Conservation (phyloP, 2,797 vertebrate species). For the Lagocephalus sceleratus region DNA sequence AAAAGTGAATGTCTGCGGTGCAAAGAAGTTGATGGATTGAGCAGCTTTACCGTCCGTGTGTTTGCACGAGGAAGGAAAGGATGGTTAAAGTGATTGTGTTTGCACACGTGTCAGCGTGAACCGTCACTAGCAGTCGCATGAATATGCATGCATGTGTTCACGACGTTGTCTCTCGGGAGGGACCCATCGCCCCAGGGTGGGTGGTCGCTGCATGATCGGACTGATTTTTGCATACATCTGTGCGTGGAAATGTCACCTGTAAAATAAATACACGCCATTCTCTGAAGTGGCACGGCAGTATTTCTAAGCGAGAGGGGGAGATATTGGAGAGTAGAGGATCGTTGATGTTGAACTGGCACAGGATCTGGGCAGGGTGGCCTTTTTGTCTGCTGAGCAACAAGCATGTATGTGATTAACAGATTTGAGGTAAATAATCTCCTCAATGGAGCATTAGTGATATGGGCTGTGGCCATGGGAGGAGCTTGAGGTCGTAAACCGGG, state of each 20-base stretch:
- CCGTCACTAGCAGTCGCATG: conserved; percentile 16
- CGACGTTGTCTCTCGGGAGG: conserved; percentile 43
- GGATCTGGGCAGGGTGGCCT: conserved; percentile 37
- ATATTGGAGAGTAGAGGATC: conserved; percentile 33
- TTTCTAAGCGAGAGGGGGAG: conserved; percentile 39
- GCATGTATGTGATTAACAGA: conserved; percentile 85
- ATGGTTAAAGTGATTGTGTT: conserved; percentile 34
- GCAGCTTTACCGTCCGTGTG: conserved; percentile 21
- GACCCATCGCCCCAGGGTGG: conserved; percentile 61
- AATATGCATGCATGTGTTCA: conserved; percentile 51
- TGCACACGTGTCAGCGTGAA: conserved; percentile 21
- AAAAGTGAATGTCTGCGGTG: conserved; percentile 32
- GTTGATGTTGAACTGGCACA: conserved; percentile 13
- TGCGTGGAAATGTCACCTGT: conserved; percentile 60
- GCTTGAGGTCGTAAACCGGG: conserved; percentile 33
- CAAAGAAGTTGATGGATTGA: conserved; percentile 43
- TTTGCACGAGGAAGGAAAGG: conserved; percentile 2
- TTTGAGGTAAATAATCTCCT: conserved; percentile 90
- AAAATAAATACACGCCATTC: conserved; percentile 61
- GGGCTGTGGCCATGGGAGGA: conserved; percentile 42
- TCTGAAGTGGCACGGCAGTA: conserved; percentile 52
- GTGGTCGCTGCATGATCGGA: conserved; percentile 56
- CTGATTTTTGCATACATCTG: conserved; percentile 51
- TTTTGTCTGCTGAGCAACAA: conserved; percentile 36
- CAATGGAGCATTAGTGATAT: conserved; percentile 73